These are phyloP conservation scores for Lasius fuliginosus DNA, from an alignment of 2,888 invertebrate genomes.

Conservation along the genomic window DNA sequence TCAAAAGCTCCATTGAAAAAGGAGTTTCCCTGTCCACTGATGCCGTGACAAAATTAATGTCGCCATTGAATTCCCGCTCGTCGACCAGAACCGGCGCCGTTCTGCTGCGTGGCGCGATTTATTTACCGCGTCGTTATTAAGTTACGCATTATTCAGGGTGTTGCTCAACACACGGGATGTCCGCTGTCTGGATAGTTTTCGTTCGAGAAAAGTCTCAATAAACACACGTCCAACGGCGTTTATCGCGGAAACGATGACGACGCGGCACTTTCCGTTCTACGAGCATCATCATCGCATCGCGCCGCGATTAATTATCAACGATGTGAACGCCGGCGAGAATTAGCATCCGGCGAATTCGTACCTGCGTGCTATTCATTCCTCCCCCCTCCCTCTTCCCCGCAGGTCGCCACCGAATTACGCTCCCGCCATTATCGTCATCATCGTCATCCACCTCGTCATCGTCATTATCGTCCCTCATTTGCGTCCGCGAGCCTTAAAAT, in stretches of 20 bases:
- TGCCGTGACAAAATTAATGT: conserved; percentile 27
- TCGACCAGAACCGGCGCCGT: conserved; percentile 3
- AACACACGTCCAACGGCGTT: background rate
- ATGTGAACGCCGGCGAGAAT: conserved; percentile 26
- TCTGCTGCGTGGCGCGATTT: conserved; percentile 9
- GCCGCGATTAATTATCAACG: conserved; percentile 30
- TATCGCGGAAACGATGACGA: background rate
- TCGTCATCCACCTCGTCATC: conserved; percentile 16
- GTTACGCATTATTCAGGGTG: background rate
- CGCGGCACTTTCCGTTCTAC: background rate
- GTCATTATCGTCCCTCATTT: conserved; percentile 25
- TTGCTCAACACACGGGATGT: background rate
- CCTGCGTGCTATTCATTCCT: conserved; percentile 38
- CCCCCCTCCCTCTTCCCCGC: too few relatives aligned
- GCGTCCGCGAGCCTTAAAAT: conserved; percentile 9
- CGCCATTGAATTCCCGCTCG: conserved; percentile 38
- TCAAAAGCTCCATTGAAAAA: conserved; percentile 4
- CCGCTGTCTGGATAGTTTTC: conserved; percentile 30
- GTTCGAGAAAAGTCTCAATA: conserved; percentile 3
- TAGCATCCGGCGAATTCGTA: conserved; percentile 13
- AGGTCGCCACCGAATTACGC: background rate
- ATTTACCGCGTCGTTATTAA: conserved; percentile 36
- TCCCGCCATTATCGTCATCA: conserved; percentile 41
- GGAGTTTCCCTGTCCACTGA: background rate
- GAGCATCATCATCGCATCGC: background rate